Evolutionary conservation across 1,140 invertebrate species (phyloP).

Genomic region (Zaprionus ghesquierei): DNA sequence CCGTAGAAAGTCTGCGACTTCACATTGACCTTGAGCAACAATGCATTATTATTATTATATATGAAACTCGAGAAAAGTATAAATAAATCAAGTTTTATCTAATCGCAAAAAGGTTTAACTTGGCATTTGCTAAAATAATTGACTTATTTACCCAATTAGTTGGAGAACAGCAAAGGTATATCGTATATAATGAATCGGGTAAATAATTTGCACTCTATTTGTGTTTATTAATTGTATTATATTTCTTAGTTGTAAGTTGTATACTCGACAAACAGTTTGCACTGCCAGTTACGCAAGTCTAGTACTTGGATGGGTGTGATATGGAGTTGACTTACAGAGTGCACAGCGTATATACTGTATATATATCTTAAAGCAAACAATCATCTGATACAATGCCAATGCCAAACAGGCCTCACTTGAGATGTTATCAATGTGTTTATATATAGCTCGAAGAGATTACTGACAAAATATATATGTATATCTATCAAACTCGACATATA

Average conservation of each 20-base stretch:
- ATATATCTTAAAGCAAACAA: slow-evolving; percentile 52
- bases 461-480: neutral
- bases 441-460: neutral
- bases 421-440: slow-evolving; percentile 8
- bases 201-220: slow-evolving; percentile 23
- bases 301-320: neutral
- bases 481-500: neutral
- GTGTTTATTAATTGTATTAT: slow-evolving; percentile 44
- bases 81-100: slow-evolving; percentile 1
- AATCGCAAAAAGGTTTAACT: neutral
- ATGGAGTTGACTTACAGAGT: slow-evolving; percentile 13
- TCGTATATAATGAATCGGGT: slow-evolving; percentile 1
- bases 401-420: slow-evolving; percentile 19
- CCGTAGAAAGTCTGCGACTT: neutral
- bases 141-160: slow-evolving; percentile 43
- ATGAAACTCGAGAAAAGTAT: neutral
- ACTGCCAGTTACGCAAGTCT: slow-evolving; percentile 38
- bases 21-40: slow-evolving; percentile 7
- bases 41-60: neutral
- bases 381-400: slow-evolving; percentile 33
- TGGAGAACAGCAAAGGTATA: slow-evolving; percentile 9
- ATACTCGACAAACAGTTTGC: slow-evolving; percentile 25
- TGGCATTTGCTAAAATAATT: slow-evolving; percentile 23
- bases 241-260: slow-evolving; percentile 21
- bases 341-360: slow-evolving; percentile 13